A percentile compares a stretch with the other conserved stretches of the same genome.
phyloP scores from a whole-genome alignment of 1,140 invertebrate genomes.

The Drosophila athabasca region DNA sequence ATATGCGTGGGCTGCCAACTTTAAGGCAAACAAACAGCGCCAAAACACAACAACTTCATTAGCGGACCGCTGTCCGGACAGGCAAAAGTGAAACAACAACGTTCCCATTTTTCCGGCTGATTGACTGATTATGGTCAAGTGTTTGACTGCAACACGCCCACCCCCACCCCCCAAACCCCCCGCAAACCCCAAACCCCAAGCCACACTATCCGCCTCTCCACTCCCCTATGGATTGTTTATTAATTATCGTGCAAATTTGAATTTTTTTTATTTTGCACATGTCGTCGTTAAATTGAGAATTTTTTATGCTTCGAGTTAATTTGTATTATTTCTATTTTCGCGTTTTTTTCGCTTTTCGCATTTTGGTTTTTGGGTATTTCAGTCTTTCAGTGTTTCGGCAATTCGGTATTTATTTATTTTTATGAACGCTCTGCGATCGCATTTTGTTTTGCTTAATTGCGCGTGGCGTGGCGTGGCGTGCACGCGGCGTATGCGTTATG shows the following conservation, averaged over 20 bases:
- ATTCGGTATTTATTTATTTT: conserved; percentile 31
- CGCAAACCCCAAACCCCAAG: no score
- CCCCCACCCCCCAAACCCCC: not conserved
- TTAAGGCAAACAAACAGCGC: conserved; percentile 41
- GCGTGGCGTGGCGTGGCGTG: conserved; percentile 72
- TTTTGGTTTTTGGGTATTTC: conserved; percentile 13
- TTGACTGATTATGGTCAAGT: conserved; percentile 82
- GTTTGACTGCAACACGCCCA: conserved; percentile 42
- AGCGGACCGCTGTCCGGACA: conserved; percentile 22
- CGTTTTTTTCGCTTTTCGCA: conserved; percentile 17
- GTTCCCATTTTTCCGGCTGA: conserved; percentile 69
- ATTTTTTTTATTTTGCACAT: conserved; percentile 71
- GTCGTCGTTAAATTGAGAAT: conserved; percentile 51
- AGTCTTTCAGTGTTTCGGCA: conserved; percentile 4
- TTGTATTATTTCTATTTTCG: conserved; percentile 37
- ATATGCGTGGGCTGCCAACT: conserved; percentile 68
- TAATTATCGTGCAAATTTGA: conserved; percentile 64
- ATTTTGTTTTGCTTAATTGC: conserved; percentile 79
- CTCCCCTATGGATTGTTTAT: conserved; percentile 46
- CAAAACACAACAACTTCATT: conserved; percentile 79
- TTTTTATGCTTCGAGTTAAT: conserved; percentile 57
- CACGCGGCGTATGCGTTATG: conserved; percentile 71
- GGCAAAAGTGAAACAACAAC: conserved; percentile 33
- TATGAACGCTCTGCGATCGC: conserved; percentile 52
- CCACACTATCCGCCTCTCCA: no score